These are phyloP conservation scores for Scaeva pyrastri DNA, from an alignment of 2,888 invertebrate species.

Conservation along the genomic window DNA sequence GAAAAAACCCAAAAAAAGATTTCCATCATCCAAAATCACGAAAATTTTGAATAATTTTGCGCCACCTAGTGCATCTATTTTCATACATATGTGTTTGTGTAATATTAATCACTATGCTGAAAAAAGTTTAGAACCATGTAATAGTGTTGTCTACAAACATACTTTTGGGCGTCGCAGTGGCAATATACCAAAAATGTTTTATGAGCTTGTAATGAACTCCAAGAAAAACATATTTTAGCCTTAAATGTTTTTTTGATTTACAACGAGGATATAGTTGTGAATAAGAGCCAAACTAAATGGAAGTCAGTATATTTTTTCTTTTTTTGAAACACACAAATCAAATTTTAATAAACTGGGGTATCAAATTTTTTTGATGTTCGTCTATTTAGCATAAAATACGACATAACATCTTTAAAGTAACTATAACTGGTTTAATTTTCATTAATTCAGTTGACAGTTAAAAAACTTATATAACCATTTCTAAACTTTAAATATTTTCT, in stretches of 20 bases:
- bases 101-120: not conserved
- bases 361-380: too few relatives aligned
- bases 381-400: too few relatives aligned
- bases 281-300: not conserved
- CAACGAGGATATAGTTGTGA: not conserved
- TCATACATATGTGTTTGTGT: not conserved
- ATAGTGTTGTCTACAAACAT: not conserved
- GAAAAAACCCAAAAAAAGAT: too few relatives aligned
- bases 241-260: constrained; percentile 2
- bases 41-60: too few relatives aligned
- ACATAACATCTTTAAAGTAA: too few relatives aligned
- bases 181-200: not conserved
- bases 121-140: not conserved
- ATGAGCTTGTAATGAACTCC: constrained; percentile 8
- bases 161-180: not conserved
- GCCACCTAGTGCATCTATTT: too few relatives aligned
- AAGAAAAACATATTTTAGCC: constrained; percentile 15
- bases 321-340: not conserved
- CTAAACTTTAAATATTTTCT: too few relatives aligned
- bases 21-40: too few relatives aligned
- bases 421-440: too few relatives aligned
- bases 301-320: not conserved
- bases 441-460: too few relatives aligned
- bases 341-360: not conserved
- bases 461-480: too few relatives aligned